Base-by-base conservation (phyloP, 1,140 invertebrate genomes). In the Antheraea mylitta region DNA sequence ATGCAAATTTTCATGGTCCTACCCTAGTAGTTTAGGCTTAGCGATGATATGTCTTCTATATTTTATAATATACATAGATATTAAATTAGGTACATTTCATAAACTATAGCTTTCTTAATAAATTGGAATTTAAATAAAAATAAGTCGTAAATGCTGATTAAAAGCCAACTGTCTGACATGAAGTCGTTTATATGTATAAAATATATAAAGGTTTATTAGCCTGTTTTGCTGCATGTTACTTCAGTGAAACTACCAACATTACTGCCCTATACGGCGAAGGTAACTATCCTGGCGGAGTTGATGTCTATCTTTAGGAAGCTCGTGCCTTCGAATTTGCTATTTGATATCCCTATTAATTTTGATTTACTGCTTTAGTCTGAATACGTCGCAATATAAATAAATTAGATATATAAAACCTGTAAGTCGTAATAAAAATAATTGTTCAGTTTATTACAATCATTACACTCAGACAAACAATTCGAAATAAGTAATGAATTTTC, bases 301-400 rank as follows among this genome's bases (percentile, higher is more conserved):
- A 53, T 53, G 16, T 53, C 45, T 53, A 53, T 53, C 45, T 53
- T 53, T 53, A 53, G 45, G 45, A 53, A 53, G 45, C 45, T 53
- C 45, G 45, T 53, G 45, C 45, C 16, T 53, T 53, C 45, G 45
- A 53, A 13, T 53, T 53, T 53, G 45, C 45, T 53, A n/a, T 53
- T 53, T 53, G 45, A 53, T 53, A 53, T 11, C 16, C 16, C 16
- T 53, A 53, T 53, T 53, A 53, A 53, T 13, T 53, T 13, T 53
- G 11, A 53, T 53, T 42, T 42, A 42, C 38, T 42, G 11, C 38
- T 42, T 11, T 8, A 42, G 7, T 9, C 11, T 11, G 38, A 11
- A 11, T 42, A 9, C 11, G 11, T 42, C 38, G 38, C 7, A 11
- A 42, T 42, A 11, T 42, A 42, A 42, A 42, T 42, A 42, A 7